Evolutionary conservation across 2,888 invertebrate species (phyloP).

Genomic region (Phyto melanocephala): DNA sequence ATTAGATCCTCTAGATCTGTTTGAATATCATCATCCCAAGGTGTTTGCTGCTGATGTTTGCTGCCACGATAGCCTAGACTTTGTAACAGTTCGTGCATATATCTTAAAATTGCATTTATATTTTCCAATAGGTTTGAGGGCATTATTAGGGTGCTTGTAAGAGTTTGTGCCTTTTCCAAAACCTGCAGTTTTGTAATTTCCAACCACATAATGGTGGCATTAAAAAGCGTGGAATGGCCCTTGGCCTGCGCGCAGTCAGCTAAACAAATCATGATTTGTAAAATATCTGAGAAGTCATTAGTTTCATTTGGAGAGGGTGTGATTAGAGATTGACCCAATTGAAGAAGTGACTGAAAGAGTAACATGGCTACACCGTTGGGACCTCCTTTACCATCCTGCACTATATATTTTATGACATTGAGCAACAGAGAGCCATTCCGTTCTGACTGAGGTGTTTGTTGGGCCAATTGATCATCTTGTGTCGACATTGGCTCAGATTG

Average conservation of each 20-base stretch:
- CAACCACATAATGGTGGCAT: constrained; percentile 89
- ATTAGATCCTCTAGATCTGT: constrained; percentile 89
- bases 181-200: constrained; percentile 82
- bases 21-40: constrained; percentile 87
- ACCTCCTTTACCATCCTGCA: constrained; percentile 81
- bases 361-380: constrained; percentile 75
- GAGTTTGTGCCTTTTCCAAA: constrained; percentile 72
- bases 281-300: constrained; percentile 87
- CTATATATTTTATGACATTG: constrained; percentile 85
- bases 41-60: constrained; percentile 84
- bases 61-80: constrained; percentile 77
- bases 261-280: constrained; percentile 88
- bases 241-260: constrained; percentile 88
- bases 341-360: constrained; percentile 86
- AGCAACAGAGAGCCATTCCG: constrained; percentile 86
- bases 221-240: constrained; percentile 89
- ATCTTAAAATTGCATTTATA: constrained; percentile 90
- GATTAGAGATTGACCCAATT: constrained; percentile 85
- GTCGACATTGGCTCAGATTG: constrained; percentile 70
- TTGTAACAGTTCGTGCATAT: constrained; percentile 85
- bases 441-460: constrained; percentile 77
- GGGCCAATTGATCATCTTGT: constrained; percentile 75
- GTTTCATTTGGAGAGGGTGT: constrained; percentile 83
- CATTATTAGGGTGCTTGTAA: constrained; percentile 64
- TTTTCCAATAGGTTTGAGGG: constrained; percentile 83